Conservation (phyloP, 2,888 invertebrate genomes). For the Microdon myrmicae region DNA sequence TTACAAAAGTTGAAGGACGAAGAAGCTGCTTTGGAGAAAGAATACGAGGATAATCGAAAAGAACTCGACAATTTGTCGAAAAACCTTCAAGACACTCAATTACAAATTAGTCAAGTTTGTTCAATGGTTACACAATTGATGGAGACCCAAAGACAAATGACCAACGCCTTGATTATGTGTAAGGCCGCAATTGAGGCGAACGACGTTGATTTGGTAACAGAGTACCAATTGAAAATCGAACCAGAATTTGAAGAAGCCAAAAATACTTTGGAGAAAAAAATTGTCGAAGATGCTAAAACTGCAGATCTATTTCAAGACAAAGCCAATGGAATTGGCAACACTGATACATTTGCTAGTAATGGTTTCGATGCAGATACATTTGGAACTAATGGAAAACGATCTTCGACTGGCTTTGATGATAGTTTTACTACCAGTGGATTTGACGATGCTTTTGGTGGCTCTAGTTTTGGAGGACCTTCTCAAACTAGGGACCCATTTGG, state of each 20-base stretch:
- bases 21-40: conserved; percentile 80
- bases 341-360: conserved; percentile 64
- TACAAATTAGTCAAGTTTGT: conserved; percentile 89
- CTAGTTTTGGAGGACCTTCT: conserved; percentile 54
- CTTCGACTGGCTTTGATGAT: conserved; percentile 61
- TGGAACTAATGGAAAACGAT: conserved; percentile 61
- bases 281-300: conserved; percentile 57
- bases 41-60: conserved; percentile 75
- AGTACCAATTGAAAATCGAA: conserved; percentile 74
- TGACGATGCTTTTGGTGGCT: conserved; percentile 59
- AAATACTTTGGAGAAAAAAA: conserved; percentile 59
- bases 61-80: conserved; percentile 76
- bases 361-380: conserved; percentile 76
- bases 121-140: conserved; percentile 87
- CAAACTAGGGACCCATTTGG: conserved; percentile 66
- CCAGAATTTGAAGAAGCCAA: conserved; percentile 73
- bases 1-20: conserved; percentile 78
- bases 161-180: conserved; percentile 78
- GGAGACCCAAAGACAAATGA: conserved; percentile 84
- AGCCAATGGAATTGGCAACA: conserved; percentile 57
- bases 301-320: conserved; percentile 62
- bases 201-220: conserved; percentile 73
- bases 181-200: conserved; percentile 76
- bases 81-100: conserved; percentile 81
- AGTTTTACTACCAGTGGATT: conserved; percentile 62